Conservation (phyloP, 1,140 invertebrate genomes). For the Pogonus chalceus region DNA sequence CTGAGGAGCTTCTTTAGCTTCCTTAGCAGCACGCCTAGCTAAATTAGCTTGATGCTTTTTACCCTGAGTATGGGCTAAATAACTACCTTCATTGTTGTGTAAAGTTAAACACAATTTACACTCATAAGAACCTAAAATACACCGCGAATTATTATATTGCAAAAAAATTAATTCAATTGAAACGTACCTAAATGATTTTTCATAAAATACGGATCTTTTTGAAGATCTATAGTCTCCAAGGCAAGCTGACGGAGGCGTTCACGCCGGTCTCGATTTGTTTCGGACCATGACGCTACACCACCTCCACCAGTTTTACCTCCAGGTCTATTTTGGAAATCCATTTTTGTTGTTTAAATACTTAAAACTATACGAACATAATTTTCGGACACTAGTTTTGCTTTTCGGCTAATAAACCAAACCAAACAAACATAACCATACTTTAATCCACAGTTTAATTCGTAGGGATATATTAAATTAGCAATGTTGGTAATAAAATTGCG, state of each 20-base stretch:
- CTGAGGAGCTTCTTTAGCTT: conserved; percentile 92
- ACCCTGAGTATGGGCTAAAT: conserved; percentile 99
- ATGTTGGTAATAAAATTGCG: no score
- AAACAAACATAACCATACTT: no score
- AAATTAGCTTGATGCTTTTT: conserved; percentile 99
- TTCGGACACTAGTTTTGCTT: no score
- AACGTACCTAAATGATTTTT: conserved; percentile 84
- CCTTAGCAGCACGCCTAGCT: conserved; percentile 93
- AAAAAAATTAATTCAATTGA: conserved; percentile 4
- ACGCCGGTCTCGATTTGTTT: conserved; percentile 91
- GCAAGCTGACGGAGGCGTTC: conserved; percentile 93
- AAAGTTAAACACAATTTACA: conserved; percentile 98
- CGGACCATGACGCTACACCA: conserved; percentile 97
- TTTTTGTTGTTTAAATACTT: conserved; percentile 29
- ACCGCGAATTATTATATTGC: conserved; percentile 13
- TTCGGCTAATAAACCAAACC: no score
- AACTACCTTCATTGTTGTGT: conserved; percentile 99
- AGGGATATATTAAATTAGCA: no score
- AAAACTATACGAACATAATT: neutral
- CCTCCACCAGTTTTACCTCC: conserved; percentile 98
- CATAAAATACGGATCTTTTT: conserved; percentile 99
- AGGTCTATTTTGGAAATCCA: conserved; percentile 96
- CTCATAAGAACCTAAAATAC: conserved; percentile 80
- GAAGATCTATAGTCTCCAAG: conserved; percentile 95
- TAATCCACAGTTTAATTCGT: no score